Conservation (phyloP, 2,113 vertebrate genomes). For the Arothron firmamentum region DNA sequence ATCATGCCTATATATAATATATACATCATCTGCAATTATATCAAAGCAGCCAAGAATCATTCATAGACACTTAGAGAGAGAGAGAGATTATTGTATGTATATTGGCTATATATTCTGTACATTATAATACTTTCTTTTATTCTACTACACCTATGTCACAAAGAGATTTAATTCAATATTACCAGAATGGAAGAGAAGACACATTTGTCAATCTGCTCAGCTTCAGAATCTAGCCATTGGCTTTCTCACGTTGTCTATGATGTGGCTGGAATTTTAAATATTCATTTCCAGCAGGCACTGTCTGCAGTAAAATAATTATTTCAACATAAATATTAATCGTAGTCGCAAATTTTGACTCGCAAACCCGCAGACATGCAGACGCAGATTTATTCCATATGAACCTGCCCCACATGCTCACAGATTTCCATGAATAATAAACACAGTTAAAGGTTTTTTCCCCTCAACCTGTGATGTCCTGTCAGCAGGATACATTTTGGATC, state of each 20-base stretch:
- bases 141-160: neutral
- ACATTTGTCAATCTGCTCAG: constrained; percentile 29
- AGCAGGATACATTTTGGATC: too few relatives aligned
- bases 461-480: too few relatives aligned
- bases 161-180: neutral
- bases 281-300: constrained; percentile 32
- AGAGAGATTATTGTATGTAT: constrained; percentile 20
- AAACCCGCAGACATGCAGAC: constrained; percentile 6
- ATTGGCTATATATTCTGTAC: neutral
- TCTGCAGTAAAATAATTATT: constrained; percentile 58
- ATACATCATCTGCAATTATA: too few relatives aligned
- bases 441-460: neutral
- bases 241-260: constrained; percentile 34
- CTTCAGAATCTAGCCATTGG: constrained; percentile 24
- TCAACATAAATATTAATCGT: constrained; percentile 54
- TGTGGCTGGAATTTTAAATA: constrained; percentile 48
- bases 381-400: constrained; percentile 14
- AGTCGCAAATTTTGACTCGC: constrained; percentile 25
- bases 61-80: constrained; percentile 1
- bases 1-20: too few relatives aligned
- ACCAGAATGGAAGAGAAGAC: constrained; percentile 33
- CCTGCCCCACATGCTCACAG: constrained; percentile 4
- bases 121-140: neutral
- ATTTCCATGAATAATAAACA: neutral
- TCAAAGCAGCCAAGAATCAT: constrained; percentile 8